A percentile compares a stretch with the other conserved stretches of the same genome.
Conservation (phyloP, 1,140 invertebrate genomes). For the Pristionchus pacificus region DNA sequence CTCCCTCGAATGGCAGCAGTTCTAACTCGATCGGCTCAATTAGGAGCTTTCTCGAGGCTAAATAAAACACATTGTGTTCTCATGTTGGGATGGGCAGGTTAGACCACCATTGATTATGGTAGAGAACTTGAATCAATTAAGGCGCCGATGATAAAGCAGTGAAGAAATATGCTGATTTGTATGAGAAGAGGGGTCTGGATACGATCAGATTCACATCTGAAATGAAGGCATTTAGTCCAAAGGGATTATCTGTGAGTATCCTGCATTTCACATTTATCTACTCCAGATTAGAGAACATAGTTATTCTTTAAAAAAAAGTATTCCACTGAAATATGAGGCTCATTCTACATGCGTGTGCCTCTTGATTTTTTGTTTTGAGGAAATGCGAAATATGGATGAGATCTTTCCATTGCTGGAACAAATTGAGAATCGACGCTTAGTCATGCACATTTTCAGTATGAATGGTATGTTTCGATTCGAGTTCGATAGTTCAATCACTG, state of each 20-base stretch:
- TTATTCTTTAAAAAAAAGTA: neutral
- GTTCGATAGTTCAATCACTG: no score
- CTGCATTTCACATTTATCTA: neutral
- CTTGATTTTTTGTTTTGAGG: neutral
- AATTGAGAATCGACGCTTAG: neutral
- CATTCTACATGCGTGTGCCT: neutral
- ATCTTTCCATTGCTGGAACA: neutral
- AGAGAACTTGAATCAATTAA: neutral
- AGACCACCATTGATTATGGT: neutral
- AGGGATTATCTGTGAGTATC: neutral
- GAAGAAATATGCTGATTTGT: neutral
- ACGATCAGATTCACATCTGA: slow-evolving; percentile 4
- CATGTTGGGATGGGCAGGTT: neutral
- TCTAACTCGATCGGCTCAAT: neutral
- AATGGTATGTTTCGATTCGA: neutral
- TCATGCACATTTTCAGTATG: neutral
- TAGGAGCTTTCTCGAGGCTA: neutral
- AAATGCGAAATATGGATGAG: neutral
- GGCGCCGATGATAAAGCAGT: neutral
- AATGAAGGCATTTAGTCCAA: slow-evolving; percentile 22
- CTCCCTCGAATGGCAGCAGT: neutral
- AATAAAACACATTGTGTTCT: neutral
- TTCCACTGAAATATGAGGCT: neutral
- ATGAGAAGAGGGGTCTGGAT: slow-evolving; percentile 12
- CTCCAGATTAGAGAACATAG: neutral